These are phyloP conservation scores for Metaphire vulgaris DNA, from an alignment of 1,140 invertebrate species.

Conservation along the genomic window DNA sequence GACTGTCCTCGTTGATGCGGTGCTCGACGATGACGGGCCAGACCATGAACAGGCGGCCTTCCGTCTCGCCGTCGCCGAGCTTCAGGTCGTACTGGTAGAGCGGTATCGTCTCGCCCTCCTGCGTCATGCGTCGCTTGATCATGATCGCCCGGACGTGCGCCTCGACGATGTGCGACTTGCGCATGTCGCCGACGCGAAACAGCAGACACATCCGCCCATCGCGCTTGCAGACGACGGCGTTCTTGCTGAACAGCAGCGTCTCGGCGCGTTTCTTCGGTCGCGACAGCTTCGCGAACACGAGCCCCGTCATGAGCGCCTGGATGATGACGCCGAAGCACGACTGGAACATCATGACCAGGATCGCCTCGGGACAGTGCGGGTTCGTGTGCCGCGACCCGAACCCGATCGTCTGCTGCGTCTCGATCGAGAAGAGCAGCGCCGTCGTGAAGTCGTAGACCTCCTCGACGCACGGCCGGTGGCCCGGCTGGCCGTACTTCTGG, in stretches of 20 bases:
- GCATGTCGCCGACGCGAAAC: too few relatives aligned
- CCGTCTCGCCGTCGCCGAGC: constrained; percentile 6
- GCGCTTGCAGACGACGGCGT: too few relatives aligned
- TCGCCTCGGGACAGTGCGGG: constrained; percentile 39
- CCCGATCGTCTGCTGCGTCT: constrained; percentile 55
- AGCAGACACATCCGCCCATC: constrained; percentile 68
- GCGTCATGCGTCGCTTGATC: constrained; percentile 14
- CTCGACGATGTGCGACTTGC: constrained; percentile 22
- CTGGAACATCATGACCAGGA: constrained; percentile 41
- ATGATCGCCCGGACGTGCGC: constrained; percentile 24
- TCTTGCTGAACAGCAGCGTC: too few relatives aligned
- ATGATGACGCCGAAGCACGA: too few relatives aligned
- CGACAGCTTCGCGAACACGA: constrained; percentile 45
- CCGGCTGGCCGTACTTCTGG: constrained; percentile 29
- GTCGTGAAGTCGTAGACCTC: constrained; percentile 40
- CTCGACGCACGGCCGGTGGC: constrained; percentile 46
- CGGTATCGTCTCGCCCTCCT: constrained; percentile 27
- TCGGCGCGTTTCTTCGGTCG: constrained; percentile 45
- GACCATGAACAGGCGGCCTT: constrained; percentile 23
- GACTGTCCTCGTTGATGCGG: constrained; percentile 27
- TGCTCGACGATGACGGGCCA: constrained; percentile 30
- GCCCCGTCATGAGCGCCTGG: constrained; percentile 50
- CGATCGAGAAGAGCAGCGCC: constrained; percentile 53
- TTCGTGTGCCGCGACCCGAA: constrained; percentile 65
- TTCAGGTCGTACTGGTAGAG: constrained; percentile 24